phyloP scores from a whole-genome alignment of 2,888 invertebrate species.

The Nycteola revayana region DNA sequence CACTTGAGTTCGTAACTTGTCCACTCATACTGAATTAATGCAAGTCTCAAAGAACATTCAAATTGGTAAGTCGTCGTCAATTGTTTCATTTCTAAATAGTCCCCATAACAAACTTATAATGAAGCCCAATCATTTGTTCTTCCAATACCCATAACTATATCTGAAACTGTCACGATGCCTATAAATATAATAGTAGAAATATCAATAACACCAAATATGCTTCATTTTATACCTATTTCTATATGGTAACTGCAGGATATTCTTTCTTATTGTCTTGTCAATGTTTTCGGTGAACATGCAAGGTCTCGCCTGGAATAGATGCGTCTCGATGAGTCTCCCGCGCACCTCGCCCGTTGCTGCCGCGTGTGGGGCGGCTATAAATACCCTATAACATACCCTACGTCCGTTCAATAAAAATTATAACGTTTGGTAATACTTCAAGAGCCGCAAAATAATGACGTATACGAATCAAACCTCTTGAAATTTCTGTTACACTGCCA shows the following conservation, averaged over 20 bases:
- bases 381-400: constrained; percentile 60
- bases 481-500: constrained; percentile 16
- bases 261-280: constrained; percentile 10
- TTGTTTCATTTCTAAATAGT: too few species aligned
- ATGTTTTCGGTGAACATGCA: constrained; percentile 43
- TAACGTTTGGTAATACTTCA: constrained; percentile 40
- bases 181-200: too few species aligned
- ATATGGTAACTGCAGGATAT: constrained; percentile 8
- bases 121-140: too few species aligned
- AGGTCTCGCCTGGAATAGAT: constrained; percentile 75
- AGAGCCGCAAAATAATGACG: constrained; percentile 28
- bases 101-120: too few species aligned
- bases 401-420: constrained; percentile 55
- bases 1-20: constrained; percentile 47
- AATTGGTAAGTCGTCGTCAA: background rate
- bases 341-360: constrained; percentile 57
- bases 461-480: constrained; percentile 11
- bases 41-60: constrained; percentile 44
- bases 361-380: constrained; percentile 77
- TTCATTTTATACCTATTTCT: too few species aligned
- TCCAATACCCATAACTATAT: too few species aligned
- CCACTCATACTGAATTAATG: constrained; percentile 52
- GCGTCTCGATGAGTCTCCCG: constrained; percentile 63
- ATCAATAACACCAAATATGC: too few species aligned
- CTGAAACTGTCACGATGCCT: too few species aligned